phyloP scores from a whole-genome alignment of 1,140 invertebrate species.

The Caenorhabditis tropicalis region DNA sequence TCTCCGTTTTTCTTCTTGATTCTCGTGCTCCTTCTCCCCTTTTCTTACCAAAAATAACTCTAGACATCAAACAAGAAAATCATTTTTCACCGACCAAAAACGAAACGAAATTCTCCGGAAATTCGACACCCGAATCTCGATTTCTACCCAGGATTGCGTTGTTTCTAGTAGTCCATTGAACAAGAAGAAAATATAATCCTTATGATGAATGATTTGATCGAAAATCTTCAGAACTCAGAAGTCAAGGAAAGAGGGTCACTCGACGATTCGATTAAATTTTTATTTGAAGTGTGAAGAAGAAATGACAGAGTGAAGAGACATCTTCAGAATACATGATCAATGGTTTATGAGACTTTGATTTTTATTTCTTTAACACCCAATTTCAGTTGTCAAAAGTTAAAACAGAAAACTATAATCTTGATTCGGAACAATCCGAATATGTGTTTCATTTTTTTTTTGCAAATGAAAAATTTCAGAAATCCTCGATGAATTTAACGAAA shows the following conservation, averaged over 20 bases:
- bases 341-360: too few relatives aligned
- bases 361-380: too few relatives aligned
- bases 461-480: too few relatives aligned
- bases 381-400: too few relatives aligned
- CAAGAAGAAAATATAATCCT: not conserved
- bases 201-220: slow-evolving; percentile 12
- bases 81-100: slow-evolving; percentile 35
- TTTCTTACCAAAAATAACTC: slow-evolving; percentile 23
- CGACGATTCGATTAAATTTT: not conserved
- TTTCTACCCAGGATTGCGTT: not conserved
- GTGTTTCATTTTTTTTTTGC: too few relatives aligned
- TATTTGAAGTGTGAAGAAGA: not conserved
- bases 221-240: not conserved
- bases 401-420: too few relatives aligned
- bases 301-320: too few relatives aligned
- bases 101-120: slow-evolving; percentile 2
- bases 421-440: too few relatives aligned
- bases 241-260: not conserved
- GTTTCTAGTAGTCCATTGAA: not conserved
- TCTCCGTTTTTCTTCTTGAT: not conserved
- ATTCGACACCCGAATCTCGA: slow-evolving; percentile 22
- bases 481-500: too few relatives aligned
- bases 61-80: slow-evolving; percentile 34
- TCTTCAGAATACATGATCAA: not conserved
- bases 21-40: slow-evolving; percentile 2